Conservation (phyloP, 53 echinoderm and acorn worm species). For the Glandiceps talaboti region DNA sequence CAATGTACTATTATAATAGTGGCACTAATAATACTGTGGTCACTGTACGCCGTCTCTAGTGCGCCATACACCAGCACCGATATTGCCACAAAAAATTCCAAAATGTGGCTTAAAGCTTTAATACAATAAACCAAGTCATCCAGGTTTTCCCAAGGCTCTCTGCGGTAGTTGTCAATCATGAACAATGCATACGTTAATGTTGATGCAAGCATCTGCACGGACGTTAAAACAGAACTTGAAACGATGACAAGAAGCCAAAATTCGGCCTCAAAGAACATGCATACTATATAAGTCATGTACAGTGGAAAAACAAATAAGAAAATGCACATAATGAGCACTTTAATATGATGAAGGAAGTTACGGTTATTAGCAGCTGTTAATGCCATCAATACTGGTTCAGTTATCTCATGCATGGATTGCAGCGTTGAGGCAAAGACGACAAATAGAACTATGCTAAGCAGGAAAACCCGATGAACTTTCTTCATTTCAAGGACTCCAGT, state of each 20-base stretch:
- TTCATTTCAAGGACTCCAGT: constrained; percentile 68
- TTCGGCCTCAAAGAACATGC: constrained; percentile 61
- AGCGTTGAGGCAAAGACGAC: constrained; percentile 86
- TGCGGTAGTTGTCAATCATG: constrained; percentile 76
- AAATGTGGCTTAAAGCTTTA: constrained; percentile 72
- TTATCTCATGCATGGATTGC: constrained; percentile 79
- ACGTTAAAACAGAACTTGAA: constrained; percentile 80
- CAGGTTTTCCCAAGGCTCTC: constrained; percentile 65
- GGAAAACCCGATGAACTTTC: constrained; percentile 69
- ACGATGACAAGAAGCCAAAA: constrained; percentile 91
- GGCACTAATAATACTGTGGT: constrained; percentile 64
- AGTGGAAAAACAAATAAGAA: constrained; percentile 53
- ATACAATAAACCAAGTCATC: constrained; percentile 85
- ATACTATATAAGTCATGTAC: constrained; percentile 70
- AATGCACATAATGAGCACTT: constrained; percentile 54
- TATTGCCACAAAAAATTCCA: constrained; percentile 78
- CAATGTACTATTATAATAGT: constrained; percentile 76
- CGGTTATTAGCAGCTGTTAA: constrained; percentile 73
- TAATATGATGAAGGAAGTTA: constrained; percentile 55
- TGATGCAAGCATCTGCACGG: constrained; percentile 74
- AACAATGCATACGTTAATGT: constrained; percentile 72
- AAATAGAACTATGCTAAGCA: constrained; percentile 76
- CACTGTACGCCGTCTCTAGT: constrained; percentile 50
- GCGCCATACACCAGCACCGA: constrained; percentile 76
- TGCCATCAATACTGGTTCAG: constrained; percentile 67